phyloP scores from a whole-genome alignment of 2,888 invertebrate genomes.

The Hylaea fasciaria region DNA sequence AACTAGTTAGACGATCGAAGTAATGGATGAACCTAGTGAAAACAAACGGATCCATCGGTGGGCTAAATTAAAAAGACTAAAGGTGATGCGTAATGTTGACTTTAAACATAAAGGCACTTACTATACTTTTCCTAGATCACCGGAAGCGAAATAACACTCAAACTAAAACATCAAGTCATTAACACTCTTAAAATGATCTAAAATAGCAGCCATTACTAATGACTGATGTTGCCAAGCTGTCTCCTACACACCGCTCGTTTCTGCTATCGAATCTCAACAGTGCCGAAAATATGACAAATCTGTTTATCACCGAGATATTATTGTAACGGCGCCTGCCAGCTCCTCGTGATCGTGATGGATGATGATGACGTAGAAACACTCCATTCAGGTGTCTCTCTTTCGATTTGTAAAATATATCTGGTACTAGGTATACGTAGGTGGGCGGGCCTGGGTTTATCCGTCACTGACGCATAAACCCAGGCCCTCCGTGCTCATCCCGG shows the following conservation, averaged over 20 bases:
- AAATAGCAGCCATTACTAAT: slow-evolving; percentile 1
- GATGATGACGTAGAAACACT: slow-evolving; percentile 31
- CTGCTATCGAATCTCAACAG: slow-evolving; percentile 18
- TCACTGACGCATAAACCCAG: too few relatives aligned
- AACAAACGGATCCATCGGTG: too few relatives aligned
- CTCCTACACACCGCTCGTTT: slow-evolving; percentile 19
- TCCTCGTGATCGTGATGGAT: slow-evolving; percentile 40
- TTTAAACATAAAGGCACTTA: too few relatives aligned
- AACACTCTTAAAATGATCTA: slow-evolving; percentile 4
- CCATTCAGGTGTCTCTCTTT: slow-evolving; percentile 32
- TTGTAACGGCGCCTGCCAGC: slow-evolving; percentile 35
- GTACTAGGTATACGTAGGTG: too few relatives aligned
- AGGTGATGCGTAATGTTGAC: too few relatives aligned
- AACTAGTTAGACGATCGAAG: too few relatives aligned
- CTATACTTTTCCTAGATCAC: too few relatives aligned
- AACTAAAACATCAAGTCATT: slow-evolving; percentile 1
- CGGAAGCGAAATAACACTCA: neutral
- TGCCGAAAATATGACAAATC: slow-evolving; percentile 37
- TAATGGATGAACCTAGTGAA: too few relatives aligned
- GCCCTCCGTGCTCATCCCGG: too few relatives aligned
- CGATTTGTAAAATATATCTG: neutral
- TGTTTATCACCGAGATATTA: slow-evolving; percentile 37
- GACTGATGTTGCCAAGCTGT: slow-evolving; percentile 15
- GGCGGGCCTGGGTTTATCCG: too few relatives aligned
- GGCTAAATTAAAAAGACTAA: too few relatives aligned